Evolutionary conservation across 2,113 vertebrate genomes (phyloP).

Genomic region (Nyctereutes procyonoides): DNA sequence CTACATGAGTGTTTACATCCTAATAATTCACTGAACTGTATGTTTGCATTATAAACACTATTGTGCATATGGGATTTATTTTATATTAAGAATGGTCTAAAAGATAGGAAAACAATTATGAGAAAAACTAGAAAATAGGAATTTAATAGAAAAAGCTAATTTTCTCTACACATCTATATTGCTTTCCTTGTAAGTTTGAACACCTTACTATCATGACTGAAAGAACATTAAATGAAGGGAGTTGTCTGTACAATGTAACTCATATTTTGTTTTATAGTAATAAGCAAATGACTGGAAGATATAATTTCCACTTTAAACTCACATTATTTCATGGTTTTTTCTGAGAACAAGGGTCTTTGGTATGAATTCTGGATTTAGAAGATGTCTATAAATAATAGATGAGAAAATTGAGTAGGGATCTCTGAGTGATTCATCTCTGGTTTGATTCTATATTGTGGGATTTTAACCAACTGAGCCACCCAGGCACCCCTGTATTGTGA

Average conservation of each 20-base stretch:
- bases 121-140: constrained; percentile 6
- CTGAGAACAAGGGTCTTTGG: background rate
- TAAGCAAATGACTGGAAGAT: constrained; percentile 29
- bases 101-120: background rate
- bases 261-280: constrained; percentile 47
- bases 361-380: constrained; percentile 48
- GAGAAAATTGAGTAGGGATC: background rate
- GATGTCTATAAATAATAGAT: background rate
- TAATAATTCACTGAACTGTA: background rate
- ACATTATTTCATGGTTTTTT: constrained; percentile 52
- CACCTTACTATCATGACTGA: constrained; percentile 23
- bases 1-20: background rate
- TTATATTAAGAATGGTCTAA: background rate
- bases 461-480: background rate
- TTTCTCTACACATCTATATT: background rate
- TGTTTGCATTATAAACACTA: constrained; percentile 10
- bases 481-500: background rate
- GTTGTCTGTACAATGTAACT: background rate
- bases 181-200: background rate
- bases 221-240: background rate
- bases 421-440: background rate
- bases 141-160: constrained; percentile 2
- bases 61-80: background rate
- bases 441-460: constrained; percentile 22
- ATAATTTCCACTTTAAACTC: constrained; percentile 17